Base-by-base conservation (phyloP, 2,888 invertebrate genomes). In the Plebejus argus region DNA sequence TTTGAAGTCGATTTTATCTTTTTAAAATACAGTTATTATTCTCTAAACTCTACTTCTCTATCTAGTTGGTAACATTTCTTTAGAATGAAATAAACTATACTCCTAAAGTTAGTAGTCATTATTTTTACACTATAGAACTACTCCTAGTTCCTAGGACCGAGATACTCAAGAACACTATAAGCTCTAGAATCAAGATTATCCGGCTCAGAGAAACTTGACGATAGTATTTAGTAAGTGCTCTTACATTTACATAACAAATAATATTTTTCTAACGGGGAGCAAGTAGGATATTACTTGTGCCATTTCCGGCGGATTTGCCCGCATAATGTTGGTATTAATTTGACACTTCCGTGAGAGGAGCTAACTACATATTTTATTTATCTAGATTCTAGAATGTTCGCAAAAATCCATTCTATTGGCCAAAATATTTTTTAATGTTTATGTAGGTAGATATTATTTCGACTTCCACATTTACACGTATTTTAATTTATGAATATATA, bases 281-380 rank as follows among this genome's bases (percentile, higher is more conserved):
- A 61, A 61, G 61, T 61, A 23, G 23, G 23, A 23, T 61, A 23
- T 61, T 12, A 61, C 61, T 23, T 10, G 20, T 61, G 23, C 61
- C 61, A 23, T 61, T 23, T 61, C 61, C 61, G n/a, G 61, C 61
- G 61, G 61, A 61, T 61, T 61, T 12, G 61, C 61, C 23, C 23
- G 61, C 61, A 61, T 61, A 23, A 61, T 61, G 20, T 10, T 61
- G 8, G 61, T 20, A 12, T 61, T 61, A 61, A 61, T 61, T 61
- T 23, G 61, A 23, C 23, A 61, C 23, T 61, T 61, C 61, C 61
- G 61, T 61, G 23, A 23, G 23, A 61, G 23, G 23, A 45, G 10
- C 45, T 20, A n/a, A n/a, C 23, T 23, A 20, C n/a, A n/a, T n/a
- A n/a, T n/a, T 58, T 20, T 58, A 58, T 20, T 20, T 8, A n/a